Base-by-base conservation (phyloP, 2,113 vertebrate genomes). In the Sebastes fasciatus region DNA sequence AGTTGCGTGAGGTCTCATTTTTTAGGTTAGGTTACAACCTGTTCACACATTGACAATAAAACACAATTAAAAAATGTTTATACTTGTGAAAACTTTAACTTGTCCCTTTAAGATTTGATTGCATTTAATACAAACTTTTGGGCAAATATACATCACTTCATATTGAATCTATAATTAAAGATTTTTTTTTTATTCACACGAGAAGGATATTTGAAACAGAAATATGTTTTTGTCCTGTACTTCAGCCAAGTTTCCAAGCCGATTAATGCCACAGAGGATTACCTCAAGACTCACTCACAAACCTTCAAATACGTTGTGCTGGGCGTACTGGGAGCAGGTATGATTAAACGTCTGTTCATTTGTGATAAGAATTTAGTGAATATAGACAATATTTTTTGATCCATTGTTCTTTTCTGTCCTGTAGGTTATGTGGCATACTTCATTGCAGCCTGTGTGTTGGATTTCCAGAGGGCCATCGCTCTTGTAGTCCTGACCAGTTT, bases 401-500 rank as follows among this genome's bases (percentile, higher is more conserved):
- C 0, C 26, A 58, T 42, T 7, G 7, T 45, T 78, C 34, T 61
- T 86, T 77, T 72, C 11, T 85, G 89, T 75, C 77, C 34, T 57
- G 12, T 83, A 99, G 98, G 96, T 6, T 99, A 96, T 67, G 45
- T 96, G 49, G 96, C 95, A 17, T 99, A 96, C 89, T 96, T 99
- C 79, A 94, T 97, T 63, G 85, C 84, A 0, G 98, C 98, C 62
- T 98, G 98, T 83, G 94, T 96, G 49, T 86, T 98, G 91, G 77
- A 97, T 85, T 96, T 99, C 88, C 91, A 96, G 64, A 95, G 96
- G 82, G 96, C 98, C 51, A 87, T 95, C 19, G 96, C 96, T 6
- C 93, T 99, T 82, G 93, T 98, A 0, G 75, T 98, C 65, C 93
- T 99, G 0, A 98, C 97, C 23, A 90, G 92, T 58, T 79, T 98